Percentiles rank a stretch among this genome's conserved stretches.
These are phyloP conservation scores for Petroica traversi DNA, from an alignment of 2,113 vertebrate genomes.

Conservation along the genomic window DNA sequence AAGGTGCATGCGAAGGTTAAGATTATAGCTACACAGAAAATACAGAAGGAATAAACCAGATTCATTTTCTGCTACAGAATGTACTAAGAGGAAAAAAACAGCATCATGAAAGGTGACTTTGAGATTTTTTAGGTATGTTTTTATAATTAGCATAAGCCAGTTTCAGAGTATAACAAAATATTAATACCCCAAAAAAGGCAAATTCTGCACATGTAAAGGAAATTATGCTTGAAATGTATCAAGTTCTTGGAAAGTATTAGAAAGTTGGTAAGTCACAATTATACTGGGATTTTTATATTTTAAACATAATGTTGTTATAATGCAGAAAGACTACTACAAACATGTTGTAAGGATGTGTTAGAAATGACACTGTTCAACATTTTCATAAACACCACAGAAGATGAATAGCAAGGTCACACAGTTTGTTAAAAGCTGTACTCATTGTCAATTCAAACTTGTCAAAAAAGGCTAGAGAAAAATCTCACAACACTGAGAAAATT, in stretches of 20 bases:
- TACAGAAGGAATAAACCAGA: background rate
- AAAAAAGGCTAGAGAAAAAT: background rate
- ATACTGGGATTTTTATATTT: background rate
- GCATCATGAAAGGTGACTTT: background rate
- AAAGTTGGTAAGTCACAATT: background rate
- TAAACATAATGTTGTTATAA: background rate
- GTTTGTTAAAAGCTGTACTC: background rate
- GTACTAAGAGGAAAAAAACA: background rate
- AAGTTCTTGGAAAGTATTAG: background rate
- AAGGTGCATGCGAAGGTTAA: background rate
- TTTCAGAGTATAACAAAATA: background rate
- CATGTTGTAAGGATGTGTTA: background rate
- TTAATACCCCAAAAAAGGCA: background rate
- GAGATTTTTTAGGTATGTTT: background rate
- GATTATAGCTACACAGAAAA: background rate
- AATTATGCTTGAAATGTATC: background rate
- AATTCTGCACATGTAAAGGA: background rate
- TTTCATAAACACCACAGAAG: constrained; percentile 3
- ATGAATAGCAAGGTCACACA: background rate
- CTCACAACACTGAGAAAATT: background rate
- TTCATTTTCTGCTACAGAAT: background rate
- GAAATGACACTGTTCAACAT: background rate
- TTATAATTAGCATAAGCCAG: background rate
- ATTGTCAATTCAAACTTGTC: background rate
- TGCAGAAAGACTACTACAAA: background rate